Evolutionary conservation across 2,888 invertebrate species (phyloP), one percentile per base, ranked within the genome.

Genomic region (Diarsia dahlii): DNA sequence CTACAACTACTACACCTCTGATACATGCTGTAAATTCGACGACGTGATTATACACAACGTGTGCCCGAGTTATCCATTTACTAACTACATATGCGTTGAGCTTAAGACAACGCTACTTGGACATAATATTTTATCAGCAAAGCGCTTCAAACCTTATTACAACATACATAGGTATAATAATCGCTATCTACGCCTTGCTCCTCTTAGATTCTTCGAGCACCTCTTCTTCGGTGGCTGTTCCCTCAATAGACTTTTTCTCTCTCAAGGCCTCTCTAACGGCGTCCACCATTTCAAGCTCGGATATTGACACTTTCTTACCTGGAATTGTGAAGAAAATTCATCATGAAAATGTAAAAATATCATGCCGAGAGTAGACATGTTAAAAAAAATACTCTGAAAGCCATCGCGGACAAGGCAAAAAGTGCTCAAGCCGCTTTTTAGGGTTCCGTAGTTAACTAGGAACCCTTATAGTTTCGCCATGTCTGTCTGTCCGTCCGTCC

Each of bases 261-360:
- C 93, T 95, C 77, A 98, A 92, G 34, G 97, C 97, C 90, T 97
- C 95, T 87, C 97, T 97, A 80, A 98, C 97, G 10, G 97, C 97
- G 82, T 97, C 97, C 85, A 98, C 96, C 86, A 97, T 89, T 78
- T 97, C 94, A 65, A 97, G 97, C 86, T 97, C 97, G 52, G 95
- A 94, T 89, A 97, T 96, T 83, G 97, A 97, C 85, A 97, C 93
- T 95, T 98, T 98, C 87, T 97, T 97, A 93, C 98, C 98, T 98
- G 95, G 82, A 94, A 95, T 88, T 75, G 3, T 63, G 20, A 68
- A 54, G 10, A 2, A 0, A 50, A 6, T 39, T 73, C 20, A 73
- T 6, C 23, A 39, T 3, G 34, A 34, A 56, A 34, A 56, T 15
- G 58, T 58, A 15, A 58, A 58, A 5, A 23, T 13, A 34, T 45